Evolutionary conservation across 1,140 invertebrate species (phyloP).

Genomic region (Asbolus verrucosus): DNA sequence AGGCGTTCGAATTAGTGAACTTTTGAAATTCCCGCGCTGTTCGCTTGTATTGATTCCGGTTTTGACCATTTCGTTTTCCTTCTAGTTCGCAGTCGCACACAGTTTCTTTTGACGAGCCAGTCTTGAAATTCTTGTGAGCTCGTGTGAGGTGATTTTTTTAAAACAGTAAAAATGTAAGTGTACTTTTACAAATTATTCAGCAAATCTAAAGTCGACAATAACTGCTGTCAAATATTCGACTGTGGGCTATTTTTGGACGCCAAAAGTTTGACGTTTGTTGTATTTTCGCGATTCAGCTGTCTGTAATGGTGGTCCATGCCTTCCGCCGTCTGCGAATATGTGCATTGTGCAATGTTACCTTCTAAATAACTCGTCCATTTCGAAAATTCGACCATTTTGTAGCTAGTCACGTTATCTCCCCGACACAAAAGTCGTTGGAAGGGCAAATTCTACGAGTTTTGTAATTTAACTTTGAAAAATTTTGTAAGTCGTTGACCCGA

Average conservation of each 20-base stretch:
- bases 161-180: conserved; percentile 62
- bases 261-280: conserved; percentile 27
- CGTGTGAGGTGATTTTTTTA: conserved; percentile 60
- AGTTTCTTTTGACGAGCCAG: conserved; percentile 51
- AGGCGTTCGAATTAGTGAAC: background rate
- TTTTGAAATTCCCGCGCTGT: conserved; percentile 24
- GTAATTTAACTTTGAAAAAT: conserved; percentile 5
- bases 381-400: conserved; percentile 28
- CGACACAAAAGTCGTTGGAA: background rate
- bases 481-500: conserved; percentile 48
- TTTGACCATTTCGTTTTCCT: conserved; percentile 38
- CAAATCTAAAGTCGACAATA: conserved; percentile 8
- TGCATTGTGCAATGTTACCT: conserved; percentile 47
- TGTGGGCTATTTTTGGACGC: conserved; percentile 23
- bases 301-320: conserved; percentile 49
- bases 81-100: conserved; percentile 49
- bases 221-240: conserved; percentile 29
- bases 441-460: conserved; percentile 8
- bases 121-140: conserved; percentile 58
- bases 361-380: conserved; percentile 21
- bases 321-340: conserved; percentile 24
- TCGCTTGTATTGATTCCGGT: conserved; percentile 52
- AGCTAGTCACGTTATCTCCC: background rate
- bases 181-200: background rate
- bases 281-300: conserved; percentile 38